Percentiles rank a stretch among this genome's conserved stretches.
Evolutionary conservation across 2,113 vertebrate species (phyloP).

Genomic region (Serinus canaria): DNA sequence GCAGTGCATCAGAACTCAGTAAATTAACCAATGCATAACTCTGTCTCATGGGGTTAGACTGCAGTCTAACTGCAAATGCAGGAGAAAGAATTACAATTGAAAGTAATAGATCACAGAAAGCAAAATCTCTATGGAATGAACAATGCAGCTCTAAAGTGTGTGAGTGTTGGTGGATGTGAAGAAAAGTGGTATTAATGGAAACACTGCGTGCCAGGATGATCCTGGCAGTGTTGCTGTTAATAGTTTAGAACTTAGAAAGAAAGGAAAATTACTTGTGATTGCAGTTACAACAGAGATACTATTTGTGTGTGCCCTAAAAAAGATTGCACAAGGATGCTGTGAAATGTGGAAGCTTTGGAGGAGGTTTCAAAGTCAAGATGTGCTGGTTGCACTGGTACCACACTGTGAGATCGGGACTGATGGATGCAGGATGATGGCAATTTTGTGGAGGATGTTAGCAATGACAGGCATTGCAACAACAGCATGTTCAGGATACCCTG

Average conservation of each 20-base stretch:
- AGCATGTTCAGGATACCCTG: rapidly evolving
- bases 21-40: background rate
- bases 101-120: background rate
- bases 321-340: background rate
- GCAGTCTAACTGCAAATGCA: background rate
- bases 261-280: background rate
- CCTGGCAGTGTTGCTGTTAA: background rate
- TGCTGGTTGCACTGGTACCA: background rate
- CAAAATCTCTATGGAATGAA: background rate
- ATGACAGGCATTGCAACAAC: rapidly evolving
- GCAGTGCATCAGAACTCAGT: background rate
- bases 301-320: background rate
- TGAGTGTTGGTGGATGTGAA: background rate
- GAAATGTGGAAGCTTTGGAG: background rate
- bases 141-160: background rate
- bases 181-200: background rate
- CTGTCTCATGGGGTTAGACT: background rate
- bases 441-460: background rate
- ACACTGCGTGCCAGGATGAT: background rate
- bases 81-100: background rate
- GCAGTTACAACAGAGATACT: background rate
- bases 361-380: background rate
- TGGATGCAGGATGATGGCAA: no score
- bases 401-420: background rate
- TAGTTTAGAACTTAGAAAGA: background rate